Evolutionary conservation across 1,140 invertebrate genomes (phyloP), one percentile per base, ranked within the genome.

Genomic region (Zaprionus inermis): DNA sequence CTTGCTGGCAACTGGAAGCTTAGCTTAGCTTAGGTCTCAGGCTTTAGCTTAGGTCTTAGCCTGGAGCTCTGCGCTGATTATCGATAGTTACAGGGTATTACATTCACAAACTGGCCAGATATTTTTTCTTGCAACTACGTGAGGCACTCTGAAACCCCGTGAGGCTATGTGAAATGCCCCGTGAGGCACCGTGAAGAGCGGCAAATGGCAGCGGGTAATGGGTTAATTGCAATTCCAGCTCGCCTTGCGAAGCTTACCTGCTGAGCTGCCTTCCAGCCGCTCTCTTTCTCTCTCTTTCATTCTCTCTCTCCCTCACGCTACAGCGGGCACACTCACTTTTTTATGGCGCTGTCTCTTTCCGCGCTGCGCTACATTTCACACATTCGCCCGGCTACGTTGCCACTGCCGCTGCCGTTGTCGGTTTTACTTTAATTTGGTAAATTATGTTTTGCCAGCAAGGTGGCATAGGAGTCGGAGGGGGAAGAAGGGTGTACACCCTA

Each of bases 361-460:
- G 41, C 56, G 14, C 46, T 54, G n/a, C n/a, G 38, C 68, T 52
- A 32, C 28, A 18, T 51, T 56, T 61, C 20, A 18, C 22, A 55
- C 54, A 32, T 56, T 56, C 51, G 20, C 51, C 51, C 14, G 24
- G 18, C 22, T 24, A 12, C 20, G 22, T 30, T 24, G 51, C 12
- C 30, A 12, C 34, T 65, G 46, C 12, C 30, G 10, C 34, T 65
- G 46, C 22, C 30, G 14, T 49, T 65, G 46, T 22, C 56, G 73
- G 74, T 70, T 66, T 78, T 78, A 78, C 81, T 85, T 81, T 81
- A 85, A 85, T 85, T 85, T 85, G 74, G 78, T 85, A 81, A 85
- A 85, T 85, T 85, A 85, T 85, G 81, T 73, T 85, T 84, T 84
- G 52, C 69, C 57, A 73, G 76, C 81, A 77, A 84, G 81, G 81